Base-by-base conservation (phyloP, 2,113 vertebrate species). In the Petroica traversi region DNA sequence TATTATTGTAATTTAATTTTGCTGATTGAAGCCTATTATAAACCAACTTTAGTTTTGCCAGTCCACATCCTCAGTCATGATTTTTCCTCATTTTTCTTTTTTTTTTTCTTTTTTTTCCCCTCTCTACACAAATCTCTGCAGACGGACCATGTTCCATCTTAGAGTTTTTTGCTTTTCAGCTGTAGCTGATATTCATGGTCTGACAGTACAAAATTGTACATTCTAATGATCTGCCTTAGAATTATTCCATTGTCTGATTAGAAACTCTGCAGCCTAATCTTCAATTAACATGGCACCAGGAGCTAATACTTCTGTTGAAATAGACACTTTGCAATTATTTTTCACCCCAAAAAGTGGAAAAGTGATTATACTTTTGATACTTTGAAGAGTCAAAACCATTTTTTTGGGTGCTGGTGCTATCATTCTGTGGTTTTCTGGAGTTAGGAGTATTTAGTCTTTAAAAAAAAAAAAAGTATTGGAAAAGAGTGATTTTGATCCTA, bases 321-420 rank as follows among this genome's bases (percentile, higher is more conserved):
- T 5, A 69, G 24, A 33, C 2, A 12, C 5, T 19, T 48, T 14
- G 23, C 11, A 72, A 26, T 18, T 25, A 38, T 38, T 58, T 61
- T 24, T 4, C 0, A 0, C 7, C 4, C 2, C 1, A 1, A 28
- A 40, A 26, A 8, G 2, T n/a, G 14, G 14, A 45, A 77, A 77
- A 18, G 33, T 2, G 2, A 7, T 69, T 45, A 26, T 45, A 26
- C 12, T 59, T 40, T 45, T 40, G 14, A 24, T 5, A 9, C 13
- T 54, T 78, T 11, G 23, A n/a, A 46, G 31, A 63, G 15, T 19
- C 9, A 54, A 64, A 78, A 29, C 3, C 2, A 3, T 14, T 36
- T 62, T 24, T 23, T 8, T 31, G 15, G 13, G 16, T 80, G 10
- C 20, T 46, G 58, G 11, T 55, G n/a, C 5, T 36, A 8, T 41